Evolutionary conservation across 2,888 invertebrate genomes (phyloP).

Genomic region (Carcina quercana): DNA sequence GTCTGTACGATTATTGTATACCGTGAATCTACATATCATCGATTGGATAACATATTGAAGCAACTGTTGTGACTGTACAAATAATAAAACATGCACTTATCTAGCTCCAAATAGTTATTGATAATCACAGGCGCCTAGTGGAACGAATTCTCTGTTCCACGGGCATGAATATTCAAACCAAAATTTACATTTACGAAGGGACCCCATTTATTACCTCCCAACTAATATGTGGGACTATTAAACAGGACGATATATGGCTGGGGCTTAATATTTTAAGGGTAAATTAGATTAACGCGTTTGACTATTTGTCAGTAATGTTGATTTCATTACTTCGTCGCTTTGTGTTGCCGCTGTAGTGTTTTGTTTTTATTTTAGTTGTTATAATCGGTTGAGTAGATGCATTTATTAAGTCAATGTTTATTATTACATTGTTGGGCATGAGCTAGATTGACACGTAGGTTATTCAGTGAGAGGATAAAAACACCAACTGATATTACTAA

Average conservation of each 20-base stretch:
- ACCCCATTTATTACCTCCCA: constrained; percentile 32
- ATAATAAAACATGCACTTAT: too few species aligned
- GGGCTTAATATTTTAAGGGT: constrained; percentile 27
- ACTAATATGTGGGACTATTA: constrained; percentile 28
- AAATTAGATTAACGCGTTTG: constrained; percentile 54
- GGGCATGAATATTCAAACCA: constrained; percentile 48
- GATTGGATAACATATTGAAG: too few species aligned
- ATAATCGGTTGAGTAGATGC: too few species aligned
- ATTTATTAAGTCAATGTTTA: too few species aligned
- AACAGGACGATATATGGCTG: constrained; percentile 24
- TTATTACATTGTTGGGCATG: too few species aligned
- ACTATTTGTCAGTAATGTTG: constrained; percentile 50
- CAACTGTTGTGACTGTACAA: too few species aligned
- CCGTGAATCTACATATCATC: too few species aligned
- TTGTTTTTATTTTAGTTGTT: constrained; percentile 21
- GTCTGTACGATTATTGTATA: too few species aligned
- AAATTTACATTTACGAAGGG: constrained; percentile 33
- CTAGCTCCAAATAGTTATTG: constrained; percentile 28
- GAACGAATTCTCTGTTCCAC: constrained; percentile 36
- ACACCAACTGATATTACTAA: too few species aligned
- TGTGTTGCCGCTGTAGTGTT: constrained; percentile 32
- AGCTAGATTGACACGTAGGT: too few species aligned
- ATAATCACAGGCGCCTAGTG: constrained; percentile 32
- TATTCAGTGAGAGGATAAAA: too few species aligned
- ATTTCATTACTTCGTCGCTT: constrained; percentile 51